Percentiles rank a stretch among this genome's conserved stretches.
Evolutionary conservation across 2,113 vertebrate genomes (phyloP).

Genomic region (Regulus satrapa): DNA sequence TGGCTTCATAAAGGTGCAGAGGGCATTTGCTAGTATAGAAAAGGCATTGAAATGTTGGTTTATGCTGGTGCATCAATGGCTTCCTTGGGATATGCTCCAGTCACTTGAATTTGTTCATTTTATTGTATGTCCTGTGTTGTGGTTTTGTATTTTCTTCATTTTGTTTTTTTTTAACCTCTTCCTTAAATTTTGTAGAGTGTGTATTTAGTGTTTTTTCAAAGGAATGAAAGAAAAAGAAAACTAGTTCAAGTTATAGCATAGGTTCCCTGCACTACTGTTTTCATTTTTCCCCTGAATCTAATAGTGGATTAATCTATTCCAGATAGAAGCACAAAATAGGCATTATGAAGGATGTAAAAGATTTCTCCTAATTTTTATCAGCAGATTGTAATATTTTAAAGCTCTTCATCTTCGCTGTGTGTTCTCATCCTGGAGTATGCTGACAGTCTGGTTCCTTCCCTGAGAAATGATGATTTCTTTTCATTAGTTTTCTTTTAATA

Average conservation of each 20-base stretch:
- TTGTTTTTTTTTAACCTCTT: not conserved
- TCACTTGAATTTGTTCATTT: not conserved
- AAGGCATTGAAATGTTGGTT: not conserved
- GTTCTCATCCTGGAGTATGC: not conserved
- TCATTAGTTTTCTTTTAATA: not conserved
- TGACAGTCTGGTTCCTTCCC: not conserved
- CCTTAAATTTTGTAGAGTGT: not conserved
- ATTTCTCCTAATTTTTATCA: not conserved
- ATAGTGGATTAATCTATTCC: not conserved
- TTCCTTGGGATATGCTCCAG: not conserved
- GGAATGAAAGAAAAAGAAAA: not conserved
- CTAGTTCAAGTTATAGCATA: not conserved
- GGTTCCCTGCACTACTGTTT: not conserved
- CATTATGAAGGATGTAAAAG: not conserved
- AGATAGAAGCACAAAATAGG: not conserved
- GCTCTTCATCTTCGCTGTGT: not conserved
- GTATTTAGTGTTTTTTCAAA: not conserved
- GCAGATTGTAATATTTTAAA: not conserved
- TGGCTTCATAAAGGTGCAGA: not conserved
- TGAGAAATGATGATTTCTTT: not conserved
- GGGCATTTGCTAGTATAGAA: not conserved
- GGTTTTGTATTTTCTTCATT: not conserved
- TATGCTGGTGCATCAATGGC: not conserved
- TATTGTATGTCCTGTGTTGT: not conserved
- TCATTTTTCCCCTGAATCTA: not conserved